Conservation (phyloP, 2,797 vertebrate species). For the Sebastes nivosus region DNA sequence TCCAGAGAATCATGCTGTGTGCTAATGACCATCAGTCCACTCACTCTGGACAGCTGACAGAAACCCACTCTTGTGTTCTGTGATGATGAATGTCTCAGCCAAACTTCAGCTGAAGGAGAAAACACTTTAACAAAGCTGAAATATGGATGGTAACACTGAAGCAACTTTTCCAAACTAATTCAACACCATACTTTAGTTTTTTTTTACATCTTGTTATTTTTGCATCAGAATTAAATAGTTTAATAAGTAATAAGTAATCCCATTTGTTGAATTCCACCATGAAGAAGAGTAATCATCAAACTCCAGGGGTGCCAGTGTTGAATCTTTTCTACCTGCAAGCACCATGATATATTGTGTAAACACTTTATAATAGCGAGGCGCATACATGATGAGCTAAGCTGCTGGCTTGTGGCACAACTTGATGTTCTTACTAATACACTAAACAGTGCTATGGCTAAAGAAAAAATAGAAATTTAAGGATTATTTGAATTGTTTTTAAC, state of each 20-base stretch:
- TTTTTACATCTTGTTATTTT: not conserved
- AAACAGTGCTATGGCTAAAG: not conserved
- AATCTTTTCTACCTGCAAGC: not conserved
- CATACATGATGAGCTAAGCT: conserved; percentile 5
- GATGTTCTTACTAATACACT: not conserved
- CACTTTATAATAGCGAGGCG: not conserved
- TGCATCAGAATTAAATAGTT: not conserved
- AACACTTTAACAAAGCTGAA: not conserved
- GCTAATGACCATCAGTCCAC: not conserved
- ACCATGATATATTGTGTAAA: conserved; percentile 1
- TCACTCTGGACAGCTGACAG: not conserved
- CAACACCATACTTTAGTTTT: not conserved
- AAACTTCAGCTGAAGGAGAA: not conserved
- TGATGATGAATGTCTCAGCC: not conserved
- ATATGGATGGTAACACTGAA: not conserved
- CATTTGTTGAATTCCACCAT: not conserved
- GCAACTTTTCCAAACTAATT: not conserved
- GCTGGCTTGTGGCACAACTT: not conserved
- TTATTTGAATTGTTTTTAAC: too few species aligned
- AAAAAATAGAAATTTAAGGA: too few species aligned
- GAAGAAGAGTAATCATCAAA: conserved; percentile 12
- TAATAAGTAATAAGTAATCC: not conserved
- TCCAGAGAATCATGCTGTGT: not conserved
- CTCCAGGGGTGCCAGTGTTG: conserved; percentile 2
- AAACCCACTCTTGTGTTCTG: not conserved